Percentiles rank a stretch among this genome's conserved stretches.
These are phyloP conservation scores for Etia nguti DNA, from an alignment of 2,113 vertebrate genomes.

Conservation along the genomic window DNA sequence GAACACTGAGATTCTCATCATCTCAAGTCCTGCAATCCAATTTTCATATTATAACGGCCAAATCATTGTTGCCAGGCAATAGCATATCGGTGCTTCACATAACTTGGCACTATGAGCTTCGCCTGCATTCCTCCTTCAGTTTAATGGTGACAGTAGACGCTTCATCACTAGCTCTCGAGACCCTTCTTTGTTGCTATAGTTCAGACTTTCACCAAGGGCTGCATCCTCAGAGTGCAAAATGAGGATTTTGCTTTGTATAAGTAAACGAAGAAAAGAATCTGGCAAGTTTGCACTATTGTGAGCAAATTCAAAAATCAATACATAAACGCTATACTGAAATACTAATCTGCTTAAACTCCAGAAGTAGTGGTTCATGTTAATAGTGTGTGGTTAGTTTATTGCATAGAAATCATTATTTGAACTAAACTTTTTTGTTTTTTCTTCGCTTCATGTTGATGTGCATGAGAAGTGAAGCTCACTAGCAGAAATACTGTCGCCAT, in stretches of 20 bases:
- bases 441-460: background rate
- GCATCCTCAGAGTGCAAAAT: background rate
- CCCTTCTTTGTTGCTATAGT: background rate
- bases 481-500: constrained; percentile 46
- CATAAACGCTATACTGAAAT: background rate
- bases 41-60: constrained; percentile 24
- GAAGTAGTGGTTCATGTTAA: background rate
- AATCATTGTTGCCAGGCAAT: constrained; percentile 60
- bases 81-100: constrained; percentile 22
- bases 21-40: constrained; percentile 28
- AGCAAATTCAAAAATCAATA: background rate
- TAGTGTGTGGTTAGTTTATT: background rate
- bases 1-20: constrained; percentile 40
- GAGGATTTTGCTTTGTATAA: background rate
- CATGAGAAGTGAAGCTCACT: background rate
- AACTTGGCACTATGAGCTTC: background rate
- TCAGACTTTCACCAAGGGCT: background rate
- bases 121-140: constrained; percentile 17
- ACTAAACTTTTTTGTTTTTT: background rate
- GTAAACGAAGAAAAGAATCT: background rate
- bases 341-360: background rate
- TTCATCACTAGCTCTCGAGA: background rate
- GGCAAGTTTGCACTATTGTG: background rate
- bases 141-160: background rate
- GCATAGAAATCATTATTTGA: background rate